Evolutionary conservation across 2,888 invertebrate genomes (phyloP).

Genomic region (Ecliptopera silaceata): DNA sequence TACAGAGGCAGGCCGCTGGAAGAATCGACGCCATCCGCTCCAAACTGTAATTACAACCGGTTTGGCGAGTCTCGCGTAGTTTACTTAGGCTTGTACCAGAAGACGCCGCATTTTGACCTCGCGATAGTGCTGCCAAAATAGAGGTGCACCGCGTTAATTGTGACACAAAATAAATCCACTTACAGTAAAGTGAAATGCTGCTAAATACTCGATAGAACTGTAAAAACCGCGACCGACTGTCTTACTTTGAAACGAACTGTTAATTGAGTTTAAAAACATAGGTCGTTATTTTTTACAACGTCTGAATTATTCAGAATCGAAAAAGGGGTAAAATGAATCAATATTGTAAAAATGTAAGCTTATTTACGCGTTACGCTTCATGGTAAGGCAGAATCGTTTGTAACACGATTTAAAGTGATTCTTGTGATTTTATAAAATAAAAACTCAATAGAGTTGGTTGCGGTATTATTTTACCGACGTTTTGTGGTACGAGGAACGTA

Average conservation of each 20-base stretch:
- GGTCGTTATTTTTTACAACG: too few relatives aligned
- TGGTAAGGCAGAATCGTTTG: too few relatives aligned
- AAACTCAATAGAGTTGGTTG: neutral
- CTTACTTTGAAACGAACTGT: too few relatives aligned
- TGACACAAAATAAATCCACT: neutral
- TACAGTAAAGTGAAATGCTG: neutral
- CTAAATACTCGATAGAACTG: too few relatives aligned
- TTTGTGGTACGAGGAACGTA: slow-evolving; percentile 13
- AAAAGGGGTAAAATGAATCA: too few relatives aligned
- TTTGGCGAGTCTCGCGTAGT: slow-evolving; percentile 13
- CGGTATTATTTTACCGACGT: neutral
- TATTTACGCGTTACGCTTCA: too few relatives aligned
- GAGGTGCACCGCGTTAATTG: neutral
- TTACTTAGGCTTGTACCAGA: neutral
- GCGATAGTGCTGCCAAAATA: too few relatives aligned
- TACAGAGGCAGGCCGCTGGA: slow-evolving; percentile 88
- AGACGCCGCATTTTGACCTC: neutral
- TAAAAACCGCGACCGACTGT: too few relatives aligned
- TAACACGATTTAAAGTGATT: neutral
- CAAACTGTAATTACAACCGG: slow-evolving; percentile 84
- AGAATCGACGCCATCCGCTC: slow-evolving; percentile 89
- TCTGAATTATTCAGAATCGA: too few relatives aligned
- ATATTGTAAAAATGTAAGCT: too few relatives aligned
- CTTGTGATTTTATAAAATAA: neutral
- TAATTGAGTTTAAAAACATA: too few relatives aligned